Percentiles rank a stretch among this genome's conserved stretches.
Evolutionary conservation across 1,140 invertebrate genomes (phyloP).

Genomic region (Maconellicoccus hirsutus): DNA sequence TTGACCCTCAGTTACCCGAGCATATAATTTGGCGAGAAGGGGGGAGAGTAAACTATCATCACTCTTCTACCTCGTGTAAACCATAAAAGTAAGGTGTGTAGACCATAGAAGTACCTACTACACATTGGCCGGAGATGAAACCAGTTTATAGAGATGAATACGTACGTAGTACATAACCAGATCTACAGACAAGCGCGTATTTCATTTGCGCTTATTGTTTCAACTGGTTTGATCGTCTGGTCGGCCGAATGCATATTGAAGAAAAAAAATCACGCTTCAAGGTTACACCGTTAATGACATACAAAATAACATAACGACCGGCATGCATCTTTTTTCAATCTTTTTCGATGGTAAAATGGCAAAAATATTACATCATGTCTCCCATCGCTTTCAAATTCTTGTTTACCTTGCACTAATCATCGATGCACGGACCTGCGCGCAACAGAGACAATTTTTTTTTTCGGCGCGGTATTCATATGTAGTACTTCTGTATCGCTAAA

Average conservation of each 20-base stretch:
- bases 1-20: too few relatives aligned
- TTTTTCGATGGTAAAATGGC: constrained; percentile 10
- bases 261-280: not conserved
- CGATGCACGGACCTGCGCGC: not conserved
- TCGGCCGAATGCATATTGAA: not conserved
- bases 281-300: constrained; percentile 17
- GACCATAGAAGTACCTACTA: not conserved
- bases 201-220: not conserved
- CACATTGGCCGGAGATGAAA: too few relatives aligned
- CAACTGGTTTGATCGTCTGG: not conserved
- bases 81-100: not conserved
- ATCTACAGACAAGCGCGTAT: not conserved
- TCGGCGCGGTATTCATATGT: not conserved
- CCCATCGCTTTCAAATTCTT: not conserved
- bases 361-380: constrained; percentile 2
- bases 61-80: too few relatives aligned
- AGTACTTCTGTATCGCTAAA: too few relatives aligned
- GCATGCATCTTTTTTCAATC: not conserved
- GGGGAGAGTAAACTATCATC: too few relatives aligned
- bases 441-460: not conserved
- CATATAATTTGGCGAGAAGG: too few relatives aligned
- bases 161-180: not conserved
- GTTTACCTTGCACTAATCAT: constrained; percentile 14
- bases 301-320: constrained; percentile 11
- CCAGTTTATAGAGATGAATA: not conserved